These are phyloP conservation scores for Myxocyprinus asiaticus DNA, from an alignment of 2,113 vertebrate species.

Conservation along the genomic window DNA sequence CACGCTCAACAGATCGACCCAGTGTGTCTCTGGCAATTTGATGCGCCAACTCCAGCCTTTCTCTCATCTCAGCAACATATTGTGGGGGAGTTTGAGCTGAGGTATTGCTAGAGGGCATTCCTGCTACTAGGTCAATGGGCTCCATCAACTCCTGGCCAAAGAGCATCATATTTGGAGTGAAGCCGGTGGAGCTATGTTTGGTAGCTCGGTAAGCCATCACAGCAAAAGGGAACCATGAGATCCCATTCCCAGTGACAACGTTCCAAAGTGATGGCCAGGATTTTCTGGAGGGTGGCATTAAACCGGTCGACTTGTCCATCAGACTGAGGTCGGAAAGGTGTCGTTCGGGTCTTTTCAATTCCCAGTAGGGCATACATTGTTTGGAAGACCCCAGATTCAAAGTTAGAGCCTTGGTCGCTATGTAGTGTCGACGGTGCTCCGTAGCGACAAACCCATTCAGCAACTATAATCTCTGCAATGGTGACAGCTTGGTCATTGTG, in stretches of 20 bases:
- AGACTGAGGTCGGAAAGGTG: background rate
- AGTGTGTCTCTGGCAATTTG: constrained; percentile 22
- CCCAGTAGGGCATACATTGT: constrained; percentile 30
- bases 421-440: constrained; percentile 29
- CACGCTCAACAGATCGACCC: constrained; percentile 10
- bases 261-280: background rate
- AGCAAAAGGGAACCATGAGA: constrained; percentile 34
- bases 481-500: constrained; percentile 20
- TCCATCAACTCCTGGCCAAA: constrained; percentile 37
- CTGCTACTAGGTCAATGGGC: constrained; percentile 27
- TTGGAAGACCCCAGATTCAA: constrained; percentile 44
- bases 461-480: constrained; percentile 23
- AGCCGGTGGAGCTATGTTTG: constrained; percentile 36
- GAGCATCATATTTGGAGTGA: constrained; percentile 38
- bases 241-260: constrained; percentile 53
- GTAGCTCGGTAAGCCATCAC: constrained; percentile 43
- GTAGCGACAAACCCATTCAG: constrained; percentile 48
- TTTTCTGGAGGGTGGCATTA: constrained; percentile 52
- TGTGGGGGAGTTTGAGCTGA: background rate
- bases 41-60: constrained; percentile 41
- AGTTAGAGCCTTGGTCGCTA: constrained; percentile 42
- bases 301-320: constrained; percentile 37
- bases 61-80: constrained; percentile 27
- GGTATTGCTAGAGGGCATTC: background rate
- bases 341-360: constrained; percentile 37